Evolutionary conservation across 2,797 vertebrate species (phyloP).

Genomic region (Pseudocheirus occidentalis): DNA sequence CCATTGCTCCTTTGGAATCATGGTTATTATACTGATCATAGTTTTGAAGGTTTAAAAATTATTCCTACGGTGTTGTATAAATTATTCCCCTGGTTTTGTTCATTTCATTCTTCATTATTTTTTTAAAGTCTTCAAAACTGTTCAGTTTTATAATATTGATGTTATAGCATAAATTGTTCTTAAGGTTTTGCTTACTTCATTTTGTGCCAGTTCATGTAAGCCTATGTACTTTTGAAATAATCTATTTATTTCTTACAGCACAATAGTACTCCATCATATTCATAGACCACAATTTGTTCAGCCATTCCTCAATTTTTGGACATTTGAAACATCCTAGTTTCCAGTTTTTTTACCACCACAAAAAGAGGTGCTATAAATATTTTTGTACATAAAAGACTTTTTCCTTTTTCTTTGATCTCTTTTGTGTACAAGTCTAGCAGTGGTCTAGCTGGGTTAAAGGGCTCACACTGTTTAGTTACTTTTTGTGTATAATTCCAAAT

Average conservation of each 20-base stretch:
- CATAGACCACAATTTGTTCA: not conserved
- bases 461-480: not conserved
- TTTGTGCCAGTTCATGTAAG: not conserved
- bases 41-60: not conserved
- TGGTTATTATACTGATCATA: not conserved
- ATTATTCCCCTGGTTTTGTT: not conserved
- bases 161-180: not conserved
- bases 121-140: not conserved
- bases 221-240: not conserved
- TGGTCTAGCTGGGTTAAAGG: not conserved
- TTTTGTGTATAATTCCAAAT: not conserved
- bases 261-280: not conserved
- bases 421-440: not conserved
- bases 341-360: not conserved
- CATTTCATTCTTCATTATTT: not conserved
- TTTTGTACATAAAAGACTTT: not conserved
- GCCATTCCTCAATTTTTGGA: not conserved
- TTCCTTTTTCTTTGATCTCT: not conserved
- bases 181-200: not conserved
- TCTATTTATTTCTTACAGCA: not conserved
- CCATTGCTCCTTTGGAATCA: not conserved
- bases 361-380: not conserved
- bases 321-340: not conserved
- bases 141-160: not conserved
- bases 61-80: not conserved